Evolutionary conservation across 2,797 vertebrate species (phyloP).

Genomic region (Sphaeramia orbicularis): DNA sequence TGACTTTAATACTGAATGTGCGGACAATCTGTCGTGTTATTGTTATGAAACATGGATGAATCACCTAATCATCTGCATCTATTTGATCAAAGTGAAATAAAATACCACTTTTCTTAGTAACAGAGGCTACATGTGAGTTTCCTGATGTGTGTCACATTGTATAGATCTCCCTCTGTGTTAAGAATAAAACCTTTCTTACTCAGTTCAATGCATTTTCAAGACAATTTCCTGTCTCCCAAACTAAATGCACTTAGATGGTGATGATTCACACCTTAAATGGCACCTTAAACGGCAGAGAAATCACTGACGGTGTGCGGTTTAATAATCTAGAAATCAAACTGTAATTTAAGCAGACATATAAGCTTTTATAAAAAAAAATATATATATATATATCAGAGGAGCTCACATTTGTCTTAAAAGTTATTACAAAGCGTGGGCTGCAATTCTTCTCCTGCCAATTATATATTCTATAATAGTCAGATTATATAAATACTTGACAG

Average conservation of each 20-base stretch:
- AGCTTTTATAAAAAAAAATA: neutral
- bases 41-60: too few species aligned
- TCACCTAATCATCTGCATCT: too few species aligned
- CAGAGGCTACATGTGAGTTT: too few species aligned
- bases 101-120: neutral
- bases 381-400: too few species aligned
- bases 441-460: neutral
- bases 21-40: too few species aligned
- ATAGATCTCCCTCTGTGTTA: neutral
- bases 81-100: neutral
- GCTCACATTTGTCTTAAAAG: conserved; percentile 3
- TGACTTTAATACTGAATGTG: too few species aligned
- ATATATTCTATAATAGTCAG: neutral
- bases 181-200: too few species aligned
- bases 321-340: neutral
- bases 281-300: too few species aligned
- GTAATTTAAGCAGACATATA: neutral
- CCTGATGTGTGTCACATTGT: neutral
- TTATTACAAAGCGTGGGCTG: neutral
- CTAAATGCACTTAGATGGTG: too few species aligned
- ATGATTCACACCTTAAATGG: too few species aligned
- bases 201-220: too few species aligned
- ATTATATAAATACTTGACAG: neutral
- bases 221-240: too few species aligned
- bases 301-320: neutral